These are phyloP conservation scores for Eupithecia abbreviata DNA, from an alignment of 2,888 invertebrate genomes.

Conservation along the genomic window DNA sequence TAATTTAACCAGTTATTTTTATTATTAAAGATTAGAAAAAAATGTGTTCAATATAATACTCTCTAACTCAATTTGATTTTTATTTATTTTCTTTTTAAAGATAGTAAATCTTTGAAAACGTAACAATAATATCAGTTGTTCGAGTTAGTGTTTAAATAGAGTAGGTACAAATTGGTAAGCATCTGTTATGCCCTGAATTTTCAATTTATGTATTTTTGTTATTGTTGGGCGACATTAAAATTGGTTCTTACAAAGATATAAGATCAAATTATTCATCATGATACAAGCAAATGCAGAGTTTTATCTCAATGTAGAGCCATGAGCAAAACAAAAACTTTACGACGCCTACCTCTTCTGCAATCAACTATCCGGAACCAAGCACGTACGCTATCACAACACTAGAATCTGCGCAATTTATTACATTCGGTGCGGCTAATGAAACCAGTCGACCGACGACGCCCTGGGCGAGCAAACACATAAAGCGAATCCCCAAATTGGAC, in stretches of 20 bases:
- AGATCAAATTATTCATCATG: not conserved
- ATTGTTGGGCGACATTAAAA: not conserved
- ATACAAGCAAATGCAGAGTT: not conserved
- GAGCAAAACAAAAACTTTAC: constrained; percentile 29
- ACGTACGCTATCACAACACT: constrained; percentile 45
- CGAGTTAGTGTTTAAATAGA: too few relatives aligned
- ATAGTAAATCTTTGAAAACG: not conserved
- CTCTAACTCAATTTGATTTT: not conserved
- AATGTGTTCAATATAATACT: not conserved
- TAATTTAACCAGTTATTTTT: not conserved
- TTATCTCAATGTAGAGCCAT: not conserved
- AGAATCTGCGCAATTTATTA: constrained; percentile 59
- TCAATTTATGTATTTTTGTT: too few relatives aligned
- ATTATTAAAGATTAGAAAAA: not conserved
- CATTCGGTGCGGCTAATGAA: constrained; percentile 68
- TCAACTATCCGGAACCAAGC: constrained; percentile 25
- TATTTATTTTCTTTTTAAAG: too few relatives aligned
- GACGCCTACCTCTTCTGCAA: constrained; percentile 31
- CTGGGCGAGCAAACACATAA: constrained; percentile 68
- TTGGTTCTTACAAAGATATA: not conserved
- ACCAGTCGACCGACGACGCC: constrained; percentile 67
- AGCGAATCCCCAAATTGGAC: constrained; percentile 66
- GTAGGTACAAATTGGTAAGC: too few relatives aligned
- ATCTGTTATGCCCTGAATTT: too few relatives aligned
- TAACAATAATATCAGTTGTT: not conserved